Evolutionary conservation across 1,140 invertebrate genomes (phyloP).

Genomic region (Drosophila insularis): DNA sequence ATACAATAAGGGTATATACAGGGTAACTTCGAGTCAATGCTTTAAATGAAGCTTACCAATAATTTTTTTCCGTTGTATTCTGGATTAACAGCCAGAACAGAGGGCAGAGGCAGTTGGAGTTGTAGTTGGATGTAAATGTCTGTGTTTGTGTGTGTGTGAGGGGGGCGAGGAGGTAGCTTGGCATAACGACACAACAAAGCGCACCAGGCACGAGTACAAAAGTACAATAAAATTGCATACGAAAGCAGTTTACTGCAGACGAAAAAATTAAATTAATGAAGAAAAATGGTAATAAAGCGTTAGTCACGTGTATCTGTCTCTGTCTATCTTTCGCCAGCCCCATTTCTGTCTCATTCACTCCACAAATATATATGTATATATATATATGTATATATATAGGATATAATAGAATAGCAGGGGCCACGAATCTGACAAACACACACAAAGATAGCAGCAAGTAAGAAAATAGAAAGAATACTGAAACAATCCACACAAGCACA

Average conservation of each 20-base stretch:
- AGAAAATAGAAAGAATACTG: not conserved
- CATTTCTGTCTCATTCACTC: not conserved
- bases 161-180: conserved; percentile 8
- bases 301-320: conserved; percentile 68
- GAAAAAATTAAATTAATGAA: conserved; percentile 80
- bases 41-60: not conserved
- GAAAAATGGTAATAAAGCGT: conserved; percentile 79
- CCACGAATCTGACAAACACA: not conserved
- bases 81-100: conserved; percentile 13
- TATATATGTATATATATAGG: not conserved
- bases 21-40: not conserved
- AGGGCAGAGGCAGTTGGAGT: conserved; percentile 1
- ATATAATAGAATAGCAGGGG: conserved; percentile 4
- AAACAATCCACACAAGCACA: not conserved
- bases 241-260: conserved; percentile 79
- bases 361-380: not conserved
- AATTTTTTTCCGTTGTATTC: conserved; percentile 5
- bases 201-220: conserved; percentile 77
- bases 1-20: no score
- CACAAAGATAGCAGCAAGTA: not conserved
- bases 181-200: conserved; percentile 73
- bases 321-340: not conserved
- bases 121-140: not conserved
- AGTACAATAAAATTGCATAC: conserved; percentile 80
- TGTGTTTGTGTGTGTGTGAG: not conserved